Evolutionary conservation across 2,113 vertebrate genomes (phyloP), one percentile per base, ranked within the genome.

Genomic region (Nycticebus coucang): DNA sequence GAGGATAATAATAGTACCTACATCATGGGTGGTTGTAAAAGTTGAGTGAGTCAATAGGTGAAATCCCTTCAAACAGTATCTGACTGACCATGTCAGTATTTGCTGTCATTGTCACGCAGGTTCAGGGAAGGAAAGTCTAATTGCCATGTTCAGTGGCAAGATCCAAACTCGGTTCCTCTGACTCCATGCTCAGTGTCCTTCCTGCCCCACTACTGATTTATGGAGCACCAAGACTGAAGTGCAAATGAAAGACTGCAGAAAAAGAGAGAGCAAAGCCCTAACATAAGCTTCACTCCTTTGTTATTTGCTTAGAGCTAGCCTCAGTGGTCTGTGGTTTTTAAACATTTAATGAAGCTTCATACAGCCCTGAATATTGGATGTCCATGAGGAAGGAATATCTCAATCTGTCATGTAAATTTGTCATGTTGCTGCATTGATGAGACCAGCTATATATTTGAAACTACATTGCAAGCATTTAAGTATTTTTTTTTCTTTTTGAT

Each of bases 281-380:
- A 83, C 7, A 60, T 3, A 28, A 59, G n/a, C 22, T 89, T 75
- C 37, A 6, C 33, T 80, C 22, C 89, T 92, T 60, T 74, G 33
- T 18, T 5, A 37, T 86, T 81, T 81, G n/a, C 33, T 64, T 19
- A 78, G 41, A 41, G 19, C 4, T 33, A 69, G 8, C 1, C 5
- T 71, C 21, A 14, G n/a, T 45, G 6, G 10, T 85, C 72, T 30
- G 7, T 80, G 28, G 10, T 24, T 84, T 84, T 96, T 90, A 81
- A 87, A 81, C 94, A 85, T 28, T 84, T 93, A 50, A 60, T 45
- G 84, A 78, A 95, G 37, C 26, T 66, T 66, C 33, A n/a, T 41
- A 12, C 33, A 62, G 26, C 19, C 30, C 28, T 69, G 64, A 2
- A 57, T 74, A 21, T 96, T 80, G 37, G 57, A 75, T 50, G 41